These are phyloP conservation scores for Magallana ariakensis DNA, from an alignment of 1,140 invertebrate species.

Conservation along the genomic window DNA sequence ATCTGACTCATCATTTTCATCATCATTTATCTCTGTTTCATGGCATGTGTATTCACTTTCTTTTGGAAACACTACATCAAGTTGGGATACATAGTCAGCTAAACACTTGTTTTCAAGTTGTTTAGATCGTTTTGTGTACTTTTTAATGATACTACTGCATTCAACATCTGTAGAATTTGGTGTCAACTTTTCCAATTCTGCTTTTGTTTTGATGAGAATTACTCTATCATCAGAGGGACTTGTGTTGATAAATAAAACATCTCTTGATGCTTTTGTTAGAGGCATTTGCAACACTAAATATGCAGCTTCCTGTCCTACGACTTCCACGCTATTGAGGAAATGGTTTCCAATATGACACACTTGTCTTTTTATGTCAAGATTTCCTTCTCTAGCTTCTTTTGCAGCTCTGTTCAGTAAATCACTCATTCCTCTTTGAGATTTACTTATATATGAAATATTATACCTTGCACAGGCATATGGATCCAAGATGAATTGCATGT, in stretches of 20 bases:
- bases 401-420: neutral
- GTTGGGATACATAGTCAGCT: too few relatives aligned
- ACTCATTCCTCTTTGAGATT: neutral
- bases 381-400: too few relatives aligned
- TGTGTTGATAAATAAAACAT: too few relatives aligned
- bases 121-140: too few relatives aligned
- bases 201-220: slow-evolving; percentile 10
- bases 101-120: too few relatives aligned
- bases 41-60: neutral
- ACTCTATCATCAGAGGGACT: too few relatives aligned
- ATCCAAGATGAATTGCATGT: too few relatives aligned
- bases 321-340: slow-evolving; percentile 45
- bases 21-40: slow-evolving; percentile 24
- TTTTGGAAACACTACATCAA: neutral
- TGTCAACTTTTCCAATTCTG: neutral
- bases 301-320: slow-evolving; percentile 51
- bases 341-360: slow-evolving; percentile 45
- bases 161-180: slow-evolving; percentile 36
- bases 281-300: too few relatives aligned
- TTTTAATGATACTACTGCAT: neutral
- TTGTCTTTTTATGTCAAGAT: neutral
- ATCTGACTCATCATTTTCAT: neutral
- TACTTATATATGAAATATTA: too few relatives aligned
- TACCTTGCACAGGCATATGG: too few relatives aligned
- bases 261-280: too few relatives aligned